Evolutionary conservation across 2,113 vertebrate genomes (phyloP), one percentile per base, ranked within the genome.

Genomic region (Perccottus glenii): DNA sequence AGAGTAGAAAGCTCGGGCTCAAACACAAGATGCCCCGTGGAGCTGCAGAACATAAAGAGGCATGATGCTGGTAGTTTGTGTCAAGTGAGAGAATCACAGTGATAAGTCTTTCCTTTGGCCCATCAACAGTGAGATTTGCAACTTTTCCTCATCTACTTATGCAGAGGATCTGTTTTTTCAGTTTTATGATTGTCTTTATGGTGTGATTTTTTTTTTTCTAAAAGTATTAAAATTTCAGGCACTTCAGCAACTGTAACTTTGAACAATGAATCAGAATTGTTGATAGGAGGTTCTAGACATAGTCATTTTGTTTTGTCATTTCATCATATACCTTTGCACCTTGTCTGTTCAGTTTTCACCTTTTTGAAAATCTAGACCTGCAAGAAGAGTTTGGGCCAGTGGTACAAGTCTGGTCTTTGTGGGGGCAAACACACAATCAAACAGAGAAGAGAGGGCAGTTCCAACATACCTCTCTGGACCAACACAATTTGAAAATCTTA

Each of bases 71-170:
- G 53, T n/a, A 11, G 38, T 58, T 58, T 58, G 38, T 43, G 9
- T 35, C 55, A 42, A 11, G 14, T 10, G 38, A 5, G 36, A 42
- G 55, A 43, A 6, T 10, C 2, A 9, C 36, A 16, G 11, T 58
- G 14, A 58, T 58, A 35, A 58, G 9, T 15, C 36, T 59, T 47
- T n/a, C n/a, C n/a, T n/a, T n/a, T n/a, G n/a, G n/a, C n/a, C n/a
- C n/a, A n/a, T n/a, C n/a, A n/a, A n/a, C n/a, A n/a, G 0, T 14
- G 45, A 6, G 36, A 36, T 16, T 16, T 55, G 3, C 5, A 53
- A 10, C 9, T 6, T 55, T 55, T 40, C 36, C n/a, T n/a, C n/a
- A n/a, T 57, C 53, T 8, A 1, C 55, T 6, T 19, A 32, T 36
- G 52, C 32, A 55, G 12, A 55, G 32, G 33, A 11, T n/a, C 33